Evolutionary conservation across 2,113 vertebrate genomes (phyloP), one percentile per base, ranked within the genome.

Genomic region (Mionectes macconnelli): DNA sequence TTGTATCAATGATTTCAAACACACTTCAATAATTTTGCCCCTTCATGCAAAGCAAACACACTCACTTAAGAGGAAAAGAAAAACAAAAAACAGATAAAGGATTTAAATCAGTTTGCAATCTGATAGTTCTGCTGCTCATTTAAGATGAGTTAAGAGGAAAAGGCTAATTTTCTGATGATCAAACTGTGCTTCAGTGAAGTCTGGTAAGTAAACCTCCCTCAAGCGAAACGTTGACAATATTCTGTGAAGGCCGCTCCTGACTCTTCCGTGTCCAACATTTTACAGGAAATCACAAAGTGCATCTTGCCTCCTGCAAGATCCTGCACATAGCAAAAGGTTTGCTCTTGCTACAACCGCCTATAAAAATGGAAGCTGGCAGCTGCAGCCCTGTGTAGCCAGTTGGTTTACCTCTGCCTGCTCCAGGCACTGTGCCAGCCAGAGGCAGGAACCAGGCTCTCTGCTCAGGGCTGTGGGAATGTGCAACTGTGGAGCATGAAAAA

Each of bases 71-170:
- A 39, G 31, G 3, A 31, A 47, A 39, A 31, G 20, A 28, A 44
- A 1, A 18, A 42, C 20, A 45, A 68, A 25, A 14, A 50, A 25
- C 10, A 14, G 0, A 47, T 19, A 0, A 47, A 42, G 4, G 4
- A 74, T 37, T 87, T 63, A 44, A 52, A 57, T 60, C 30, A 35
- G 19, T 56, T 74, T 22, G 8, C 59, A 79, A 57, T 63, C 31
- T 44, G 45, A 35, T 22, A 69, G 12, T 31, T 57, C 25, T 4
- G 0, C 28, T 63, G 62, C 47, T 90, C 35, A 39, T 59, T 59
- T 75, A 37, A 70, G 11, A 49, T 9, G n/a, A 6, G 6, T n/a
- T 79, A 33, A 63, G 56, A 45, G 37, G 50, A 64, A 76, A 66
- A 49, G 3, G 10, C 19, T 42, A 7, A 33, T 68, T 69, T 81